Conservation (phyloP, 2,113 vertebrate species). For the Muntiacus muntjak region DNA sequence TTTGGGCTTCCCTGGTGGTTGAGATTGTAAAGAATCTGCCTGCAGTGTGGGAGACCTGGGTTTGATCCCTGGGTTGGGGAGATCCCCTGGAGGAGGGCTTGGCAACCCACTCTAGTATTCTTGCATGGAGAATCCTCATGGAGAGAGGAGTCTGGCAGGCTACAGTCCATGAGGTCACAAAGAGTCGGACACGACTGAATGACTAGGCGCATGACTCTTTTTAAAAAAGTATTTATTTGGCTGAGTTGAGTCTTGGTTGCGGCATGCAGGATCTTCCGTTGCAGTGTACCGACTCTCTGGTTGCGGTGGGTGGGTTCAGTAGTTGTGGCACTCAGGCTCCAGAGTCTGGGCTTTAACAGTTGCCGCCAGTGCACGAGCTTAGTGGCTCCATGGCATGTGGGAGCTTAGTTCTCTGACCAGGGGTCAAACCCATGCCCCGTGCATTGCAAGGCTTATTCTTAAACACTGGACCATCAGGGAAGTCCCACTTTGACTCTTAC, state of each 20-base stretch:
- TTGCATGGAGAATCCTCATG: background rate
- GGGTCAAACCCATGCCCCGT: background rate
- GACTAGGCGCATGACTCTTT: background rate
- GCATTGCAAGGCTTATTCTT: background rate
- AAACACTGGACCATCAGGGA: background rate
- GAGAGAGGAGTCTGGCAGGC: background rate
- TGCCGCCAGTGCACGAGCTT: background rate
- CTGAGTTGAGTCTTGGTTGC: background rate
- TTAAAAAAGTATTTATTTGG: background rate
- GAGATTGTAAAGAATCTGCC: background rate
- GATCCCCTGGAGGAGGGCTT: background rate
- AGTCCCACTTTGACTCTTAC: background rate
- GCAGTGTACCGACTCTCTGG: background rate
- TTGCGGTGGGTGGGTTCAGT: background rate
- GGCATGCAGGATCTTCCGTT: background rate
- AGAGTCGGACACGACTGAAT: background rate
- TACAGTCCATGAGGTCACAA: background rate
- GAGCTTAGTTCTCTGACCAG: background rate
- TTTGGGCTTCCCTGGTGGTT: background rate
- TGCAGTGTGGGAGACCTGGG: background rate
- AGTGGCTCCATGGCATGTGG: background rate
- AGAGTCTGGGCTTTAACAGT: background rate
- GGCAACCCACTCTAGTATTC: background rate
- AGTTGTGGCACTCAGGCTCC: background rate
- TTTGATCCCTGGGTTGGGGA: background rate